Evolutionary conservation across 1,140 invertebrate species (phyloP).

Genomic region (Colletes gigas): DNA sequence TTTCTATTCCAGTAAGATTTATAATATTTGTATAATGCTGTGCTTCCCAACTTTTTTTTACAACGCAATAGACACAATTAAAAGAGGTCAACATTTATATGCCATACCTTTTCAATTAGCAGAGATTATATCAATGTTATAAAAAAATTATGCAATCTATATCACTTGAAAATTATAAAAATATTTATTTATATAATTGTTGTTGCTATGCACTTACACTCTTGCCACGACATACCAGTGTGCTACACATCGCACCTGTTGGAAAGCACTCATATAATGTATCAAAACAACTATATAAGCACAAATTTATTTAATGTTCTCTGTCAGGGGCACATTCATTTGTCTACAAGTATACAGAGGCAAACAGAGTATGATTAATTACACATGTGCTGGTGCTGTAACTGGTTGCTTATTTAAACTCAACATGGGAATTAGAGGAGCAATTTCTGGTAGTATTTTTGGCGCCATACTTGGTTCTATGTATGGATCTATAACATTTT

Average conservation of each 20-base stretch:
- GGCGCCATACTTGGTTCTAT: constrained; percentile 81
- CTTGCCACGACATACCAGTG: too few relatives aligned
- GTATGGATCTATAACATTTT: constrained; percentile 77
- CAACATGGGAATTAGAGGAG: constrained; percentile 84
- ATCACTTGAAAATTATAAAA: too few relatives aligned
- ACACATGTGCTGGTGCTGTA: constrained; percentile 83
- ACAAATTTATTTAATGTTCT: constrained; percentile 18
- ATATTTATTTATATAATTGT: too few relatives aligned
- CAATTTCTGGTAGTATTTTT: constrained; percentile 83
- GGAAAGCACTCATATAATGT: background rate
- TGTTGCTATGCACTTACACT: too few relatives aligned
- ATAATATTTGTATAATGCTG: background rate
- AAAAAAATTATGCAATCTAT: too few relatives aligned
- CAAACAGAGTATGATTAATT: constrained; percentile 85
- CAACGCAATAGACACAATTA: too few relatives aligned
- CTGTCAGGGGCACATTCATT: constrained; percentile 81
- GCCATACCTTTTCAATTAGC: too few relatives aligned
- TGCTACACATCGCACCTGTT: too few relatives aligned
- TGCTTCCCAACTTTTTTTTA: too few relatives aligned
- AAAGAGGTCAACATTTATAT: too few relatives aligned
- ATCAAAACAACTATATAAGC: constrained; percentile 6
- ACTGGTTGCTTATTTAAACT: constrained; percentile 85
- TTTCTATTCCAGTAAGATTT: constrained; percentile 84
- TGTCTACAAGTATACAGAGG: constrained; percentile 85
- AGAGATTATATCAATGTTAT: too few relatives aligned